Evolutionary conservation across 2,113 vertebrate species (phyloP), one percentile per base, ranked within the genome.

Genomic region (Ellobius talpinus): DNA sequence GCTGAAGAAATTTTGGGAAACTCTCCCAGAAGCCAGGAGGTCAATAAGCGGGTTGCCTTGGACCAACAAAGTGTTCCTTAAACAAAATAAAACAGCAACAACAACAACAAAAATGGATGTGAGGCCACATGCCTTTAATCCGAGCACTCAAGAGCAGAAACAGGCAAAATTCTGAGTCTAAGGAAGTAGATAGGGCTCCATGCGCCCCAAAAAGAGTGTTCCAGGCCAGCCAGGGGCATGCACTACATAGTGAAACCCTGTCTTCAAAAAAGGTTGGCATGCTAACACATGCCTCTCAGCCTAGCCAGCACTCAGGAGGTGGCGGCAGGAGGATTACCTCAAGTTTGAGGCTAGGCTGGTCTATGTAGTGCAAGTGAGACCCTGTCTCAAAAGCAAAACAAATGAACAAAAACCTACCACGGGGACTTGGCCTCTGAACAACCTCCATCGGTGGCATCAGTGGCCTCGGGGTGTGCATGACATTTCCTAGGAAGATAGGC

Each of bases 401-500:
- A 39, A 88, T 10, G 47, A 87, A 29, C 31, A 33, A 47, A 33
- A 65, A 36, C 55, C 26, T 29, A 6, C 10, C 68, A 29, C 24
- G 16, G 39, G 36, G 89, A 42, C 58, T 7, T 73, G 23, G 68
- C 42, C 82, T 96, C 87, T 94, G 92, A 85, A 68, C 47, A 78
- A 21, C 63, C 33, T 70, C 74, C 31, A 7, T 16, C 36, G 0
- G 42, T 52, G n/a, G 58, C 42, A 7, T 31, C 24, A 0, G n/a
- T 61, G n/a, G 85, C 94, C 81, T 90, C n/a, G 5, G 94, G 85
- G 61, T 42, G 6, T 19, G 33, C 31, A 39, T 87, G 94, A 82
- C 63, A 24, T 82, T 81, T 86, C 78, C 90, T 42, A 55, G 61
- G 66, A 39, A 76, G 52, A 29, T 4, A 52, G 77, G 79, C 58